Evolutionary conservation across 2,888 invertebrate species (phyloP), one percentile per base, ranked within the genome.

Genomic region (Formica aserva): DNA sequence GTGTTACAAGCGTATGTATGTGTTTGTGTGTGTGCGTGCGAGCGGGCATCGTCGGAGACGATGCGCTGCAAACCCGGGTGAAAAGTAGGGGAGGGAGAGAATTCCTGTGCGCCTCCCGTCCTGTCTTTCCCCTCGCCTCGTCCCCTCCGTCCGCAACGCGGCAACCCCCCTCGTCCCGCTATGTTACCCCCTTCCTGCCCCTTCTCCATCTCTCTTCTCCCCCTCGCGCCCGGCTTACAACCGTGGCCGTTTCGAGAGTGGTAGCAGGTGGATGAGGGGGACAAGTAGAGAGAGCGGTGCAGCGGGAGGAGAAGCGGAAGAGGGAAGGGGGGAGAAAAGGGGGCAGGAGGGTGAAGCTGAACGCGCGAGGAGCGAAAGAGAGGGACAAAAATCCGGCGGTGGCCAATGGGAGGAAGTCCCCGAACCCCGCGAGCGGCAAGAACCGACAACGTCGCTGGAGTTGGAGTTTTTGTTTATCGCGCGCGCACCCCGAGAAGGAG

Each of bases 391-490:
- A 92, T 92, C 88, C 91, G 88, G 86, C 85, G 86, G 88, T 91
- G 92, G 93, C 93, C 93, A 93, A 93, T 93, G 87, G 90, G 89
- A 91, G 86, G 88, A 90, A 89, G 89, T 88, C 88, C 89, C 90
- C 87, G 91, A 87, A 89, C 90, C 86, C 90, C 86, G 82, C 77
- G 90, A 92, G 92, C 92, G 92, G 92, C 89, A 93, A 94, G 94
- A 94, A 93, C 94, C 92, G 94, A 94, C 94, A 94, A 94, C 94
- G 94, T 94, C 92, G 94, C 93, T 91, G 38, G 88, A 78, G 71
- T 78, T 88, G 76, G 91, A 93, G 93, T 94, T 94, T 94, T 94
- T 94, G 94, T 94, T 94, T 94, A 94, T 93, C 92, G 91, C 92
- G 90, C 91, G 90, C 91, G 90, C 89, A 85, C 88, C 89, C 88